phyloP scores from a whole-genome alignment of 1,140 invertebrate species.

The Apis laboriosa region DNA sequence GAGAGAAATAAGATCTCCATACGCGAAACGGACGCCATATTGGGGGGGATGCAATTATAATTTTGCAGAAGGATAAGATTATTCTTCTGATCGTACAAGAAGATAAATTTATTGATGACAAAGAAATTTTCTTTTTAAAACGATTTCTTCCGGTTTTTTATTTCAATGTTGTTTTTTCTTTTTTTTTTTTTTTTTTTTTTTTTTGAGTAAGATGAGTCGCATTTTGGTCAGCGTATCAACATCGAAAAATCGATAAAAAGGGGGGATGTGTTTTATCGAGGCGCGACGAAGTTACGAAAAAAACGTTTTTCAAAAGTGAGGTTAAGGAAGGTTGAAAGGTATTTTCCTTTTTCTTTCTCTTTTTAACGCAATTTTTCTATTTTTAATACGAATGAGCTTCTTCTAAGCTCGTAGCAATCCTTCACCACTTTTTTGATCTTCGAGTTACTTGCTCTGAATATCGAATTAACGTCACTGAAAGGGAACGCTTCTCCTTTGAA shows the following conservation, averaged over 20 bases:
- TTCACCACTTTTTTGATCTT: background rate
- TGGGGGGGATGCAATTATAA: too few relatives aligned
- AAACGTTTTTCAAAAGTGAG: too few relatives aligned
- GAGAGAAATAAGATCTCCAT: background rate
- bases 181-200: background rate
- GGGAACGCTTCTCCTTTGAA: background rate
- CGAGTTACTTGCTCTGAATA: background rate
- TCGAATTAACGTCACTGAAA: constrained; percentile 6
- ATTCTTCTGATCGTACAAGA: background rate
- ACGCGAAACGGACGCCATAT: background rate
- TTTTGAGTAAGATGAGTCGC: background rate
- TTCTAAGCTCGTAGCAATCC: too few relatives aligned
- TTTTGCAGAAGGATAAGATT: background rate
- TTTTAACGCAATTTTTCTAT: too few relatives aligned
- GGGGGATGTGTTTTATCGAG: too few relatives aligned
- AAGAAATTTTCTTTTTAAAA: background rate
- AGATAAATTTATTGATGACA: background rate
- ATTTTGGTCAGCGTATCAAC: too few relatives aligned
- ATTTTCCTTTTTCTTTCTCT: too few relatives aligned
- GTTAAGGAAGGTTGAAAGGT: too few relatives aligned
- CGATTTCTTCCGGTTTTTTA: background rate
- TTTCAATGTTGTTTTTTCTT: background rate
- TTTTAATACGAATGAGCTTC: too few relatives aligned
- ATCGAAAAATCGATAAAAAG: too few relatives aligned
- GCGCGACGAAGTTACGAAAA: too few relatives aligned